Evolutionary conservation across 2,113 vertebrate genomes (phyloP), one percentile per base, ranked within the genome.

Genomic region (Trematomus loennbergii): DNA sequence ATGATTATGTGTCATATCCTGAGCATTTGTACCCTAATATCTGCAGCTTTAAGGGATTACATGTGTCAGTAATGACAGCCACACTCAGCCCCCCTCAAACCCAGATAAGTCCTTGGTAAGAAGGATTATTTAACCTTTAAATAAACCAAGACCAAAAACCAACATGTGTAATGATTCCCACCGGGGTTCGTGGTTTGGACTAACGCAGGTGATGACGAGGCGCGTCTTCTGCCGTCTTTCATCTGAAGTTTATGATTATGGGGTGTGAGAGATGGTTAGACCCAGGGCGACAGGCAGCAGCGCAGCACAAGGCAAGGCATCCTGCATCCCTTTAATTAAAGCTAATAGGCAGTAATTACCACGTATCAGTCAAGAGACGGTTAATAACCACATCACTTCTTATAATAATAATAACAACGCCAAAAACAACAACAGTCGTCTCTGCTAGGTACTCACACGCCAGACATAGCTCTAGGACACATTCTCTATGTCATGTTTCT

Each of bases 311-410:
- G 78, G 78, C 68, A 43, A 81, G 69, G 73, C 72, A 53, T 66
- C 82, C 79, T 16, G 72, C 72, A 59, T 80, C 86, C 93, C 92
- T 93, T 89, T 93, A 88, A 94, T 93, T 93, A 91, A 86, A 87
- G 75, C 86, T 93, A 93, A 93, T 93, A 86, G 81, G 83, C 82
- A 52, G 86, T 46, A 88, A 92, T 94, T 93, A 94, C 88, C 84
- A 94, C 84, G 72, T 78, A 83, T 94, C 92, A 85, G 82, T 92
- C 87, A 90, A 87, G 86, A 91, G 74, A 83, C n/a, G 3, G 57
- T 87, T 90, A 87, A 91, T 90, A 89, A 75, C 79, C 81, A 70
- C 86, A 71, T 16, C 68, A 71, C 86, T 62, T 71, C 79, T 82
- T 64, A 78, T 72, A 87, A 80, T 79, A 88, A 87, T 48, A 22